Conservation (phyloP, 2,888 invertebrate genomes). For the Automeris io region DNA sequence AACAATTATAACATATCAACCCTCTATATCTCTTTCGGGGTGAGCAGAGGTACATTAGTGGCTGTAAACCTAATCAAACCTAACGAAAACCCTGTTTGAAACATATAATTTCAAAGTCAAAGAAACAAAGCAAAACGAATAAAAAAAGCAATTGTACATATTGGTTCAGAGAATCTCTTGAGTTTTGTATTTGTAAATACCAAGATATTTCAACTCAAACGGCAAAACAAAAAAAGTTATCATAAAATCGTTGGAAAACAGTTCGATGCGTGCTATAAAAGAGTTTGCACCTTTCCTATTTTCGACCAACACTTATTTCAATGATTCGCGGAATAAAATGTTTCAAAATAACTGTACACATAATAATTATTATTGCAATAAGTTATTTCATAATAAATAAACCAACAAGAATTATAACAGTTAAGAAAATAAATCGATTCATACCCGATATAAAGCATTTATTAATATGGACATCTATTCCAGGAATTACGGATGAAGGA, state of each 20-base stretch:
- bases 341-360: slow-evolving; percentile 25
- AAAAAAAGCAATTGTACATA: no score
- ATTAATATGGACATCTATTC: slow-evolving; percentile 46
- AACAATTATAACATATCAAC: no score
- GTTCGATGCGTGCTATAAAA: not conserved
- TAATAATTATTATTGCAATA: slow-evolving; percentile 18
- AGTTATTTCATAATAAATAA: slow-evolving; percentile 21
- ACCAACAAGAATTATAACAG: slow-evolving; percentile 11
- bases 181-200: slow-evolving; percentile 8
- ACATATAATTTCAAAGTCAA: no score
- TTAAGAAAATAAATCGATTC: slow-evolving; percentile 34
- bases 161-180: not conserved
- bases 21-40: no score
- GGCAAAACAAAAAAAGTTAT: not conserved
- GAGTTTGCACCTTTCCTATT: not conserved
- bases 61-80: no score
- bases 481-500: slow-evolving; percentile 31
- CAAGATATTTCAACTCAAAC: slow-evolving; percentile 9
- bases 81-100: no score
- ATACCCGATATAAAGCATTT: slow-evolving; percentile 47
- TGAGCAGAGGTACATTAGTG: no score
- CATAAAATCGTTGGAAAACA: not conserved
- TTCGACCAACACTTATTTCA: not conserved
- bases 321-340: slow-evolving; percentile 27
- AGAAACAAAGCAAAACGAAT: no score